phyloP scores from a whole-genome alignment of 1,140 invertebrate species.

The Contarinia nasturtii region DNA sequence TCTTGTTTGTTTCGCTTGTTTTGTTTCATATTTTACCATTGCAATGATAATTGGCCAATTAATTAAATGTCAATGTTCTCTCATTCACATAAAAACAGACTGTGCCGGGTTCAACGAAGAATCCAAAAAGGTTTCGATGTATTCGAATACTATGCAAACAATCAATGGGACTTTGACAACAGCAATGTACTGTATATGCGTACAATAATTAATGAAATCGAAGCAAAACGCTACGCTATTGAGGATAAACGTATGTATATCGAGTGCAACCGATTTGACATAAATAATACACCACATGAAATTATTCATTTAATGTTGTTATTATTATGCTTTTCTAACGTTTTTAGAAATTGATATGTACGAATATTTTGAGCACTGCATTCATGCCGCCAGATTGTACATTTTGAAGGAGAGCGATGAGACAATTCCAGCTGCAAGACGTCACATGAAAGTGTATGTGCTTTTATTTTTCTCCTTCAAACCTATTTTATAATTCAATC shows the following conservation, averaged over 20 bases:
- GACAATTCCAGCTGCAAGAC: conserved; percentile 55
- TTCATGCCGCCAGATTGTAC: conserved; percentile 48
- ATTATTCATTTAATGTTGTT: neutral
- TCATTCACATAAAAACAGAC: conserved; percentile 33
- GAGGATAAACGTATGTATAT: conserved; percentile 36
- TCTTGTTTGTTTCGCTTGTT: neutral
- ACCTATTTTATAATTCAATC: neutral
- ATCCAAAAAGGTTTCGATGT: conserved; percentile 67
- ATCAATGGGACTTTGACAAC: conserved; percentile 62
- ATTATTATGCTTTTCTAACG: conserved; percentile 4
- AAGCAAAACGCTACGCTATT: conserved; percentile 42
- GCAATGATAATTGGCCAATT: neutral
- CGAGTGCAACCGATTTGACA: no score
- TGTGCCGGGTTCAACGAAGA: conserved; percentile 52
- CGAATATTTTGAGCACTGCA: conserved; percentile 53
- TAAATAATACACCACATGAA: neutral
- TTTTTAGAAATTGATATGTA: conserved; percentile 38
- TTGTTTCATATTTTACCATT: neutral
- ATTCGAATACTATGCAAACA: conserved; percentile 71
- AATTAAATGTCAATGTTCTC: neutral
- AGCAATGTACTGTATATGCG: conserved; percentile 31
- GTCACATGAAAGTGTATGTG: conserved; percentile 57
- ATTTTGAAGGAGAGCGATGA: conserved; percentile 69
- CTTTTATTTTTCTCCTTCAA: neutral
- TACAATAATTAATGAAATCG: conserved; percentile 37